A percentile compares a stretch with the other conserved stretches of the same genome.
These are phyloP conservation scores for Zosterops lateralis DNA, from an alignment of 2,113 vertebrate genomes.

Conservation along the genomic window DNA sequence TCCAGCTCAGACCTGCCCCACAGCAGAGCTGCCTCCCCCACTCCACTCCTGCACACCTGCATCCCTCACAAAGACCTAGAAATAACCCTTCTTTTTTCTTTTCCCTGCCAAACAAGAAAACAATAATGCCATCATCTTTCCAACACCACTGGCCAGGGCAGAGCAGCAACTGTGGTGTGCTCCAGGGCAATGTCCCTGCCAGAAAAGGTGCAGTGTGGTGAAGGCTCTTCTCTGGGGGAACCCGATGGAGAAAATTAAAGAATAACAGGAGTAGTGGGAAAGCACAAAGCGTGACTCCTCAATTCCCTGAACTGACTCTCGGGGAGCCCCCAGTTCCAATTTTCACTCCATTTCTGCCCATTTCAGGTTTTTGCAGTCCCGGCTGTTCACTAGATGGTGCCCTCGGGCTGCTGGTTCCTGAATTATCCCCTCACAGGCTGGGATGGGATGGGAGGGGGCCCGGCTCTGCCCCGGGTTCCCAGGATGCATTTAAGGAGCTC, in stretches of 20 bases:
- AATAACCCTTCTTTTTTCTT: neutral
- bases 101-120: fast-evolving
- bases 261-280: neutral
- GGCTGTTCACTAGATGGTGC: constrained; percentile 62
- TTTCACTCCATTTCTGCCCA: neutral
- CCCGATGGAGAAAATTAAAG: neutral
- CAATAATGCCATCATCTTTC: neutral
- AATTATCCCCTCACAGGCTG: neutral
- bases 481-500: neutral
- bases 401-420: constrained; percentile 33
- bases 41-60: fast-evolving
- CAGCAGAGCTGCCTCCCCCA: neutral
- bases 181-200: neutral
- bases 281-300: neutral
- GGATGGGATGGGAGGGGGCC: neutral
- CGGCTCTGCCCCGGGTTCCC: neutral
- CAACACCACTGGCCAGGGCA: neutral
- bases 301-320: neutral
- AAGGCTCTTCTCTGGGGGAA: neutral
- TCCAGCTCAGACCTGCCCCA: neutral
- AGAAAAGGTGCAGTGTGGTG: fast-evolving
- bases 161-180: neutral
- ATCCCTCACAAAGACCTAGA: neutral
- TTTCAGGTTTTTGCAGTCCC: neutral
- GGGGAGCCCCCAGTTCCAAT: neutral